Conservation (phyloP, 30 jellyfish, hydroid and myxozoan species). For the Aurelia coerulea region DNA sequence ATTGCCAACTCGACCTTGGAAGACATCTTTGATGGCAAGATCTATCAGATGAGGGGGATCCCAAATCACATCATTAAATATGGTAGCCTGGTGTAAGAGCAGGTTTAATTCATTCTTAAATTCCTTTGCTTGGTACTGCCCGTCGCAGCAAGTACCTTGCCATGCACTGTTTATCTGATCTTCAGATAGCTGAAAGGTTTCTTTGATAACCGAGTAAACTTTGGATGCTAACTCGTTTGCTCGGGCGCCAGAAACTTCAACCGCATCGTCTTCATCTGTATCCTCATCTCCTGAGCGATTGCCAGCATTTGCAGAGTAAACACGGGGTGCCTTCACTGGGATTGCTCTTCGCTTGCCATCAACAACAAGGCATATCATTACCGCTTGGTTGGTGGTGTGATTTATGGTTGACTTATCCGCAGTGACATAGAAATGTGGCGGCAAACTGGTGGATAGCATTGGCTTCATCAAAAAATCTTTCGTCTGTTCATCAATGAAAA, state of each 20-base stretch:
- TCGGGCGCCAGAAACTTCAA: constrained; percentile 18
- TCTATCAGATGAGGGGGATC: constrained; percentile 36
- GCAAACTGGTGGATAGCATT: constrained; percentile 9
- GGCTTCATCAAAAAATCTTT: neutral
- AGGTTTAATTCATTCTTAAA: neutral
- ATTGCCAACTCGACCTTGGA: constrained; percentile 16
- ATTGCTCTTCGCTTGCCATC: constrained; percentile 38
- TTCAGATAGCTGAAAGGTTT: constrained; percentile 2
- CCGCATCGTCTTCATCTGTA: constrained; percentile 7
- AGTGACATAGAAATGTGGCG: constrained; percentile 48
- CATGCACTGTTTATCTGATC: constrained; percentile 8
- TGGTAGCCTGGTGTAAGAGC: neutral
- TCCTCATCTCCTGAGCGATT: constrained; percentile 1
- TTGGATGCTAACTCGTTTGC: constrained; percentile 19
- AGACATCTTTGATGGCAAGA: constrained; percentile 37
- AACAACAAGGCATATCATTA: constrained; percentile 28
- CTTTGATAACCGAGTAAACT: constrained; percentile 25
- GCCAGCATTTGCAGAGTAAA: constrained; percentile 1
- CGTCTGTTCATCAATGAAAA: constrained; percentile 8
- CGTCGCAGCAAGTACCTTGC: constrained; percentile 37
- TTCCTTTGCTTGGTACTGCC: constrained; percentile 35
- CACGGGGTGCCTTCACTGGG: constrained; percentile 46
- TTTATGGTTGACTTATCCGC: constrained; percentile 46
- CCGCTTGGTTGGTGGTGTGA: constrained; percentile 37
- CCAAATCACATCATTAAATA: constrained; percentile 25